Evolutionary conservation across 1,140 invertebrate genomes (phyloP), one percentile per base, ranked within the genome.

Genomic region (Proctacanthus coquilletti): DNA sequence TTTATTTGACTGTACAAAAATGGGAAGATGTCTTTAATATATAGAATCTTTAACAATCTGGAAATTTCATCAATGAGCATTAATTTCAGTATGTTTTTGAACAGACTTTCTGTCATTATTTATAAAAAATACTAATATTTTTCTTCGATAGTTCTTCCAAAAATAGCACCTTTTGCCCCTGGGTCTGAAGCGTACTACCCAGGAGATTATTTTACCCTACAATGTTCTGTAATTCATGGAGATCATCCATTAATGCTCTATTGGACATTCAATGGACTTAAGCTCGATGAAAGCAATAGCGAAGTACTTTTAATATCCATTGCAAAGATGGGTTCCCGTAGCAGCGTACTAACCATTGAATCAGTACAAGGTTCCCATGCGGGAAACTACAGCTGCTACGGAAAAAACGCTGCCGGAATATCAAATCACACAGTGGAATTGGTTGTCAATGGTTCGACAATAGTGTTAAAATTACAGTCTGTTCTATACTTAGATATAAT

Each of bases 371-470:
- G 70, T 21, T 62, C 64, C 43, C 78, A 84, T 60, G 73, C 77
- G 42, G 83, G 82, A 49, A 80, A 77, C 51, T 88, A 84, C 57
- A 82, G 78, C n/a, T 88, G 83, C 59, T 66, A 74, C 41, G 81
- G 75, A 33, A 71, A 71, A 64, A 87, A 86, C 61, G 64, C 66
- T 39, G 80, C 77, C 41, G 80, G 79, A 36, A 68, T 65, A 48
- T 64, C 68, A 40, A 68, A 71, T 46, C 65, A 75, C 46, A 71
- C 74, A 23, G 62, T 74, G 41, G 65, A 71, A 50, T 60, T 83
- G 40, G 61, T 75, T 43, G 77, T 82, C 42, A 79, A 82, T 60
- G 78, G 78, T 82, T 39, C 21, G 9, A 34, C 11, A 4, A 15
- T 27, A 1, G 18, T 25, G 18, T 20, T 21, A 20, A 31, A 15